These are phyloP conservation scores for Chouioia cunea DNA, from an alignment of 2,888 invertebrate genomes.

Conservation along the genomic window DNA sequence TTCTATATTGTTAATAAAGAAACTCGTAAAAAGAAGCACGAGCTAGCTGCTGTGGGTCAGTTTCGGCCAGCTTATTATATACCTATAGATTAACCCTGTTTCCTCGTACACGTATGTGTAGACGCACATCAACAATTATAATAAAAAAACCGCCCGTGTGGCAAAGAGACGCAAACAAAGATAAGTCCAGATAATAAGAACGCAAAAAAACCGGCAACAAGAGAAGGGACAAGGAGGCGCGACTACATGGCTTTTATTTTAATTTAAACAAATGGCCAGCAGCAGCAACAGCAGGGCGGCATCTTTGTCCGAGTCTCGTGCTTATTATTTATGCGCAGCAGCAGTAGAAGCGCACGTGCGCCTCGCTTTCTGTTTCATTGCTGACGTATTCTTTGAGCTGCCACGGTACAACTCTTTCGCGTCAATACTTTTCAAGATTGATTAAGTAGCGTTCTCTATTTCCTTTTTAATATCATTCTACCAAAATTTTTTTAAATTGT, in stretches of 20 bases:
- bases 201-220: slow-evolving; percentile 15
- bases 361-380: slow-evolving; percentile 52
- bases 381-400: slow-evolving; percentile 46
- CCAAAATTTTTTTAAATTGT: too few relatives aligned
- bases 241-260: slow-evolving; percentile 61
- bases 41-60: background rate
- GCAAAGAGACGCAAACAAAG: slow-evolving; percentile 46
- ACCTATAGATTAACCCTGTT: background rate
- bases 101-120: slow-evolving; percentile 49
- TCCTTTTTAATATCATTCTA: too few relatives aligned
- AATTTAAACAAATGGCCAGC: slow-evolving; percentile 68
- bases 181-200: slow-evolving; percentile 49
- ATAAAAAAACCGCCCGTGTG: slow-evolving; percentile 56
- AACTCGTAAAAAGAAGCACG: slow-evolving; percentile 57
- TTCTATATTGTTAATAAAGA: slow-evolving; percentile 60
- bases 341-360: slow-evolving; percentile 65
- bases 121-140: slow-evolving; percentile 63
- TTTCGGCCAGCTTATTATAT: background rate
- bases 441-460: too few relatives aligned
- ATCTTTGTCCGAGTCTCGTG: slow-evolving; percentile 67
- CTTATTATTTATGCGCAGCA: slow-evolving; percentile 67
- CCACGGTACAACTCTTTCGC: slow-evolving; percentile 52
- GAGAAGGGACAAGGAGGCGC: slow-evolving; percentile 10
- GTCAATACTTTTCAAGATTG: slow-evolving; percentile 63
- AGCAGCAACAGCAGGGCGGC: slow-evolving; percentile 63